These are phyloP conservation scores for Rhingia rostrata DNA, from an alignment of 2,888 invertebrate species.

Conservation along the genomic window DNA sequence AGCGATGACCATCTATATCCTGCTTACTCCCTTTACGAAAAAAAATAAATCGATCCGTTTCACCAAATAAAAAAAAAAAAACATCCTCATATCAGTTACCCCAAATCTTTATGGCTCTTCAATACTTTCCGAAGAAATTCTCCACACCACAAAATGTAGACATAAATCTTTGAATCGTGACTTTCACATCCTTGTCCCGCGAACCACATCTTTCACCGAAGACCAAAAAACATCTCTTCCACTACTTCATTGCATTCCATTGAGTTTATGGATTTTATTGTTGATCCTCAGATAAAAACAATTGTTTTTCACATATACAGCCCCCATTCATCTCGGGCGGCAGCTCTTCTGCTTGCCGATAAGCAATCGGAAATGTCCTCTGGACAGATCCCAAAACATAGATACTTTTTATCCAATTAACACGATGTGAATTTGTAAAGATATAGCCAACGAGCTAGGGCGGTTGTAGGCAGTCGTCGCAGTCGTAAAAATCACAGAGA, in stretches of 20 bases:
- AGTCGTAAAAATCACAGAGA: slow-evolving; percentile 60
- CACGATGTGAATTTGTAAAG: slow-evolving; percentile 67
- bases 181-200: slow-evolving; percentile 46
- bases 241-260: slow-evolving; percentile 56
- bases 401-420: slow-evolving; percentile 73
- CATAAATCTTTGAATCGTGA: slow-evolving; percentile 63
- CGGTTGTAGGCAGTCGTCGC: slow-evolving; percentile 2
- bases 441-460: slow-evolving; percentile 16
- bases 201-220: slow-evolving; percentile 41
- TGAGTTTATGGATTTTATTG: slow-evolving; percentile 67
- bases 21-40: too few relatives aligned
- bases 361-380: slow-evolving; percentile 49
- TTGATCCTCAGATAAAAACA: slow-evolving; percentile 70
- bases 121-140: slow-evolving; percentile 63
- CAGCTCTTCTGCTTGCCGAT: slow-evolving; percentile 26
- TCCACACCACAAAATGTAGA: slow-evolving; percentile 29
- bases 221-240: slow-evolving; percentile 9
- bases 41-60: too few relatives aligned
- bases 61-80: too few relatives aligned
- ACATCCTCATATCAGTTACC: slow-evolving; percentile 33
- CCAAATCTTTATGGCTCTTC: slow-evolving; percentile 66
- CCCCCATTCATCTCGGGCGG: slow-evolving; percentile 51
- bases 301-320: slow-evolving; percentile 46
- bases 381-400: slow-evolving; percentile 59
- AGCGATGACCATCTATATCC: too few relatives aligned